Evolutionary conservation across 92 coral and sea anemone genomes (phyloP).

Genomic region (Zoanthus sansibaricus): DNA sequence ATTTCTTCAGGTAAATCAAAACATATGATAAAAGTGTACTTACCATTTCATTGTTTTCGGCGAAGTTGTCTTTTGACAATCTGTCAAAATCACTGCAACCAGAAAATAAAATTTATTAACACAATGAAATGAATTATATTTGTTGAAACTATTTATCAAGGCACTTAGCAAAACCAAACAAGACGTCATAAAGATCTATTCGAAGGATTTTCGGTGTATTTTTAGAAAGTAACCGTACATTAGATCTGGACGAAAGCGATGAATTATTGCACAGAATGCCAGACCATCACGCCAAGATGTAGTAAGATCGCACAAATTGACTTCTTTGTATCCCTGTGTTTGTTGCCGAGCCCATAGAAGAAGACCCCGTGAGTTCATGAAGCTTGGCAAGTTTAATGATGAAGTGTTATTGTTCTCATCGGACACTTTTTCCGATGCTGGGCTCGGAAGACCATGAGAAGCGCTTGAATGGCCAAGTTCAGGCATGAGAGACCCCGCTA

Average conservation of each 20-base stretch:
- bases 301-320: conserved; percentile 78
- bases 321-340: conserved; percentile 80
- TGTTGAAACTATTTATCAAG: conserved; percentile 33
- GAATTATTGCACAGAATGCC: conserved; percentile 89
- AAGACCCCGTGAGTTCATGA: conserved; percentile 73
- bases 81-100: conserved; percentile 85
- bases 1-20: neutral
- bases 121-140: conserved; percentile 12
- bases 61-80: conserved; percentile 81
- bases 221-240: conserved; percentile 63
- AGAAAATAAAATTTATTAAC: conserved; percentile 15
- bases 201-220: conserved; percentile 30
- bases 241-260: conserved; percentile 86
- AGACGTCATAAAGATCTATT: conserved; percentile 11
- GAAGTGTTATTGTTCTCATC: conserved; percentile 36
- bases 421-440: conserved; percentile 8
- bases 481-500: conserved; percentile 43
- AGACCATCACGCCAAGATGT: conserved; percentile 94
- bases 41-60: conserved; percentile 86
- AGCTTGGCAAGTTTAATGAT: conserved; percentile 20
- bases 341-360: conserved; percentile 93
- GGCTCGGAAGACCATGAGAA: conserved; percentile 40
- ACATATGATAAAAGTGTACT: conserved; percentile 23
- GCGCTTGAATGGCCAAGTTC: conserved; percentile 37
- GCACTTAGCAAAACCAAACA: conserved; percentile 50